Evolutionary conservation across 2,888 invertebrate genomes (phyloP).

Genomic region (Anodontia alba): DNA sequence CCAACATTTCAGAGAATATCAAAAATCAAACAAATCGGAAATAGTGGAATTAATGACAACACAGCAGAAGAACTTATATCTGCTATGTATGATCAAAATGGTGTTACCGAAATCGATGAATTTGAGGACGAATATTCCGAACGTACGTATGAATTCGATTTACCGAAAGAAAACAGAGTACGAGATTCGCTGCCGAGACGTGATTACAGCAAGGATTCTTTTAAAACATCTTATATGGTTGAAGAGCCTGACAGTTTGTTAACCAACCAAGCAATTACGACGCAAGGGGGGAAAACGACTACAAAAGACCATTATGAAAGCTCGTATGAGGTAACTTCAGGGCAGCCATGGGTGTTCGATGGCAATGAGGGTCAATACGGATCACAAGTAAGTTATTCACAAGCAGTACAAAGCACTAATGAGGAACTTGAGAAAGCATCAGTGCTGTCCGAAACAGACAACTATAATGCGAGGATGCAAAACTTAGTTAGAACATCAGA

Average conservation of each 20-base stretch:
- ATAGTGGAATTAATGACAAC: conserved; percentile 55
- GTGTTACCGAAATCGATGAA: conserved; percentile 61
- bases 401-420: conserved; percentile 22
- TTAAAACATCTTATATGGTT: conserved; percentile 56
- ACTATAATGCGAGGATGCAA: conserved; percentile 22
- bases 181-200: neutral
- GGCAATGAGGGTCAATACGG: conserved; percentile 51
- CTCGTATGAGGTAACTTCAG: conserved; percentile 58
- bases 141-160: conserved; percentile 57
- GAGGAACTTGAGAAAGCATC: conserved; percentile 45
- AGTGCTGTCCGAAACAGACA: conserved; percentile 18
- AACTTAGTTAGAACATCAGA: conserved; percentile 12
- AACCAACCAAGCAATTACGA: conserved; percentile 32
- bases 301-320: conserved; percentile 52
- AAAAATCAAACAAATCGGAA: conserved; percentile 61
- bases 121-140: conserved; percentile 63
- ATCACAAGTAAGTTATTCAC: conserved; percentile 32
- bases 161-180: conserved; percentile 24
- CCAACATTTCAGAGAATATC: conserved; percentile 57
- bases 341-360: conserved; percentile 57
- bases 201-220: conserved; percentile 47
- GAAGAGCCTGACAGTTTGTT: conserved; percentile 52
- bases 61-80: conserved; percentile 68
- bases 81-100: conserved; percentile 59
- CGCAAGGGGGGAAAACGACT: conserved; percentile 28